Base-by-base conservation (phyloP, 2,113 vertebrate species). In the Syrmaticus mikado region DNA sequence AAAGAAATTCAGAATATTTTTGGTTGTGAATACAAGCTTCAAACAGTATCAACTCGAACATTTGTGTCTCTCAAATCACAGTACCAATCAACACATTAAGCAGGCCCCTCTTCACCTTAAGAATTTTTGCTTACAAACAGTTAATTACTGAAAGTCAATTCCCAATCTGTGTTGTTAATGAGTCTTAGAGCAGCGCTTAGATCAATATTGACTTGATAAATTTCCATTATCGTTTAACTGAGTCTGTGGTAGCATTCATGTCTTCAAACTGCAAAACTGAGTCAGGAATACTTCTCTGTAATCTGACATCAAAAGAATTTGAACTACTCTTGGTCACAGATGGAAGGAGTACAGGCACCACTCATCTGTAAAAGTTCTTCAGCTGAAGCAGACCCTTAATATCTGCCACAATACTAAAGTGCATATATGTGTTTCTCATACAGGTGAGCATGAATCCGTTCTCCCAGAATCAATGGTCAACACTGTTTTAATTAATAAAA, bases 401-500 rank as follows among this genome's bases (percentile, higher is more conserved):
- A 76, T 87, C 43, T 65, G 38, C 61, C 73, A 76, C n/a, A 22
- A 8, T 2, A 65, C 17, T 94, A 84, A 95, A 0, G 0, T 38
- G 46, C 10, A 32, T n/a, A 48, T 20, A 73, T 57, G 6, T 16
- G 30, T 90, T 96, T 84, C 84, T 80, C 82, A 92, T 73, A 40
- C 68, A 97, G 96, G 92, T 82, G 91, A 91, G n/a, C 86, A 75
- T 15, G 94, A 97, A 76, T 70, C 95, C 18, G 53, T 78, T 64
- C 86, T 86, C 43, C 92, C 81, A 43, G 93, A 97, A 82, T 79
- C 96, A 53, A 94, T 97, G 68, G 65, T 98, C 67, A 98, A 75
- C 24, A 46, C 96, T 13, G 95, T 98, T 46, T 82, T 98, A 67
- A 94, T 98, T 85, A 97, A 97, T 50, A 96, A 96, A 81, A 90